Conservation (phyloP, 2,113 vertebrate species). For the Lichenostomus cassidix region DNA sequence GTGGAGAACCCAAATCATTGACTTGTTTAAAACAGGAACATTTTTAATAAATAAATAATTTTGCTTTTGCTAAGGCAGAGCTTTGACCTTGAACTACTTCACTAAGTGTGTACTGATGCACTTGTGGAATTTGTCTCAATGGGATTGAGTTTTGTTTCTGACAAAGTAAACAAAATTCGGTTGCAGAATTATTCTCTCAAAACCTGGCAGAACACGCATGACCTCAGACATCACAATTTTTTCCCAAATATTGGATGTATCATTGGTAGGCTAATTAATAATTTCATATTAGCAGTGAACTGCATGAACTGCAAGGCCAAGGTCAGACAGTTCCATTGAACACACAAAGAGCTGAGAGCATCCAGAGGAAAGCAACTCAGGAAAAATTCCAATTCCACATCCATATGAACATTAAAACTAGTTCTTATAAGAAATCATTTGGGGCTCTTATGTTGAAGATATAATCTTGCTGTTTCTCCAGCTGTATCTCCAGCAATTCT, state of each 20-base stretch:
- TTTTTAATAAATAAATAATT: conserved; percentile 29
- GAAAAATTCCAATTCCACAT: background rate
- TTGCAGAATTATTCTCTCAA: background rate
- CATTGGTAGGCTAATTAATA: background rate
- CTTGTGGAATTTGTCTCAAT: background rate
- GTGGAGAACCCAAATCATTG: background rate
- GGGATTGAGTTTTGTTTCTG: background rate
- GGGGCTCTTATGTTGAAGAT: background rate
- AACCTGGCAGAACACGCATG: background rate
- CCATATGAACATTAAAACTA: background rate
- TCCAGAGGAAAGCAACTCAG: background rate
- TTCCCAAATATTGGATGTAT: background rate
- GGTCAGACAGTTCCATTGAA: background rate
- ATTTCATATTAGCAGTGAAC: background rate
- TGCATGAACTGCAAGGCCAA: background rate
- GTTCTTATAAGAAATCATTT: background rate
- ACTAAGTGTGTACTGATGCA: background rate
- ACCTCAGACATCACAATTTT: background rate
- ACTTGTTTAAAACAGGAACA: background rate
- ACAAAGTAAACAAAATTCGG: background rate
- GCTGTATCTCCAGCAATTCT: background rate
- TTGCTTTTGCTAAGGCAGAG: background rate
- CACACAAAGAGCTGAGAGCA: background rate
- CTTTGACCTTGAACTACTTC: conserved; percentile 3
- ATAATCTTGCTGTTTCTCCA: background rate